phyloP scores from a whole-genome alignment of 2,113 vertebrate genomes.

The Lanius ludovicianus region DNA sequence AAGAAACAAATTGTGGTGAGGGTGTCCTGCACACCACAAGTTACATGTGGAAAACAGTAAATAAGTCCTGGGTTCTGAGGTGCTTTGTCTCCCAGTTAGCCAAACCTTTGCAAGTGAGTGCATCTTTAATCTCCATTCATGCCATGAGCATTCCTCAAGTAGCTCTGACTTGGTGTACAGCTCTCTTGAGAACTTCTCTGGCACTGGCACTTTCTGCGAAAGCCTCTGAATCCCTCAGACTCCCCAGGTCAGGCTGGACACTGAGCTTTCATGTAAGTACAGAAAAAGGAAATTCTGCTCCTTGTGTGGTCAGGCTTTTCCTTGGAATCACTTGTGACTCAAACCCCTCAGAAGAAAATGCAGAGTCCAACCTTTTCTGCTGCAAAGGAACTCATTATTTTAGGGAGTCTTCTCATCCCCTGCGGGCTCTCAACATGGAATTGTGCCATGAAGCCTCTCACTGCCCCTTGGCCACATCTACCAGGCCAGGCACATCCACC shows the following conservation, averaged over 20 bases:
- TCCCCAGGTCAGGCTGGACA: accelerated
- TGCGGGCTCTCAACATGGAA: background rate
- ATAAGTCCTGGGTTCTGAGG: background rate
- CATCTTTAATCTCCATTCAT: background rate
- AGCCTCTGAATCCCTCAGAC: background rate
- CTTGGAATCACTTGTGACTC: background rate
- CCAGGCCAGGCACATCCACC: background rate
- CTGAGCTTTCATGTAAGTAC: background rate
- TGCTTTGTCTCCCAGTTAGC: background rate
- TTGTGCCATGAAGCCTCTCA: background rate
- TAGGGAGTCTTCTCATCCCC: background rate
- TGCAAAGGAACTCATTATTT: background rate
- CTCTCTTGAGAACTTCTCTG: background rate
- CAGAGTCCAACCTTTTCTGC: background rate
- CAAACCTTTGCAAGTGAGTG: background rate
- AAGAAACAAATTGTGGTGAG: background rate
- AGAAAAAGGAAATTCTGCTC: background rate
- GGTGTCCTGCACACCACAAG: background rate
- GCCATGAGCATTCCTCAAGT: background rate
- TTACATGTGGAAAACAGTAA: background rate
- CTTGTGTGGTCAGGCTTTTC: background rate
- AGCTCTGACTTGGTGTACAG: accelerated
- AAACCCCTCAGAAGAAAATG: background rate
- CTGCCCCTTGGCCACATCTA: background rate
- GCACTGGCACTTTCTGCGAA: background rate